Base-by-base conservation (phyloP, 2,797 vertebrate genomes). In the Coccyzus lansbergi region DNA sequence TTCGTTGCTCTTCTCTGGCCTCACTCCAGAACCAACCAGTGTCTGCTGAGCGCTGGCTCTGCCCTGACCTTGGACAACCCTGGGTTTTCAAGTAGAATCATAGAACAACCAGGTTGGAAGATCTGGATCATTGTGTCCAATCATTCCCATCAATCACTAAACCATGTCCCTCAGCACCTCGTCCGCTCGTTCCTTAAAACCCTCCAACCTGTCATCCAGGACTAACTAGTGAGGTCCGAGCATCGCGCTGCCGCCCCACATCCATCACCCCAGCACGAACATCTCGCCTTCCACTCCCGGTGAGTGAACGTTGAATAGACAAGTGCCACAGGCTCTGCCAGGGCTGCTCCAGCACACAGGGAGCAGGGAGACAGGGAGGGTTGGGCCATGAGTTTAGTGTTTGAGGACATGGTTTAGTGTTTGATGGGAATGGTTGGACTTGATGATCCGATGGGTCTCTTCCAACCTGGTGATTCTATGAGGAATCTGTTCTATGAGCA, bases 201-300 rank as follows among this genome's bases (percentile, higher is more conserved):
- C n/a, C n/a, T n/a, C n/a, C n/a, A n/a, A 51, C 9, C 1, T 52
- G 44, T 2, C 2, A 6, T 51, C 11, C 44, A 18, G n/a, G n/a
- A 52, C 38, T 65, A 19, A 48, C 31, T 12, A 3, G 16, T 1
- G 3, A 42, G 17, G 53, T 40, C 40, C 38, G 70, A 17, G 9
- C 51, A 14, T 18, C 0, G 0, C 14, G 15, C 62, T 78, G 65
- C 48, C 1, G 3, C 19, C 19, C 2, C 1, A 25, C 11, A 6
- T 6, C 51, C 80, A 21, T 6, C 46, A 0, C 46, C 20, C 8
- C 2, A 0, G 29, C 7, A n/a, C 44, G 6, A 74, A 7, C 52
- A 33, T 34, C 53, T 71, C 2, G 1, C 18, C 52, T 1, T 0
- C 3, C 0, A 19, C 62, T 68, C 31, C 62, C 1, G 1, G 55